Evolutionary conservation across 2,797 vertebrate genomes (phyloP), one percentile per base, ranked within the genome.

Genomic region (Stomatorhinus walkeri): DNA sequence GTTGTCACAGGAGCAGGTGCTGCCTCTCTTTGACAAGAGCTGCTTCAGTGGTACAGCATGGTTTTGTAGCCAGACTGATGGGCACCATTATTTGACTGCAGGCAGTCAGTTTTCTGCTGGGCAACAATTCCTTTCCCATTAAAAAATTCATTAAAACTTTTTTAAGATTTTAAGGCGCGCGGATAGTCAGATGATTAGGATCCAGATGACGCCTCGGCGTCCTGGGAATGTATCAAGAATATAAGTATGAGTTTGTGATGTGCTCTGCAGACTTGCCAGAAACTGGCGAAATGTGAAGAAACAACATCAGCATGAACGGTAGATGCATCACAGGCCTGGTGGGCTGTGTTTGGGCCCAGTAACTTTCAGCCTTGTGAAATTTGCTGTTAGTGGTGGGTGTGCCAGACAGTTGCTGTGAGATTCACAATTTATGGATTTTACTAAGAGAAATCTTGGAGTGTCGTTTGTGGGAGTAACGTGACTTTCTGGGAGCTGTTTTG

Each of bases 141-240:
- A 46, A 81, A 81, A 46, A 81, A 81, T 40, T 81, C 40, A 40
- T 19, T 81, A 19, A 81, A 81, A 81, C 32, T 46, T 81, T 79
- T 81, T 43, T 81, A 81, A 81, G 76, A 81, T 81, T n/a, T 81
- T 81, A 81, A 81, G 76, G 76, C 76, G 40, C 8, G 14, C 19
- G 76, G 76, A 81, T 81, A 46, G 76, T 81, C 76, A 81, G 76
- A 81, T 46, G 76, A 81, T 81, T 46, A 81, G 76, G 76, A 9
- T 46, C 76, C 76, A 81, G 76, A 81, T 81, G 76, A 81, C 76
- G 40, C 76, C 19, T 81, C 14, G 40, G 76, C 76, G 8, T 46
- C 36, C 76, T 81, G 76, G 76, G 64, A 72, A 72, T 16, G 64
- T 36, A 16, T 72, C 64, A 72, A 72, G 28, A 72, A 43, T 19